These are phyloP conservation scores for Drosophila lutescens DNA, from an alignment of 2,888 invertebrate species.

Conservation along the genomic window DNA sequence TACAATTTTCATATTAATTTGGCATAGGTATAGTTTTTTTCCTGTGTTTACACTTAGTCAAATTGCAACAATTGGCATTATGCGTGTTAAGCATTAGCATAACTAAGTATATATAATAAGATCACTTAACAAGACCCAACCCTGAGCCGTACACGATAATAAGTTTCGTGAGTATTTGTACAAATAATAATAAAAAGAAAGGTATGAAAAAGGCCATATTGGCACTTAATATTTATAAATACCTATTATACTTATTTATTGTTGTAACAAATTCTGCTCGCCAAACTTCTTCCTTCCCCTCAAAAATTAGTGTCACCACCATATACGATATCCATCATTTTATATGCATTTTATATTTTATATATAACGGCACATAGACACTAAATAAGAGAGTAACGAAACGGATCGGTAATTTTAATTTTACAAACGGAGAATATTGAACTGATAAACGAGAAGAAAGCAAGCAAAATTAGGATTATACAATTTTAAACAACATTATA, in stretches of 20 bases:
- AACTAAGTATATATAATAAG: conserved; percentile 12
- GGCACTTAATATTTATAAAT: conserved; percentile 54
- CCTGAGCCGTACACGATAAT: conserved; percentile 60
- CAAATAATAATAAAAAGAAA: conserved; percentile 31
- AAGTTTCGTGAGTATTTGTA: conserved; percentile 44
- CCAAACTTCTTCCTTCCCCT: conserved; percentile 25
- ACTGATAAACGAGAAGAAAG: conserved; percentile 76
- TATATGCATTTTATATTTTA: conserved; percentile 76
- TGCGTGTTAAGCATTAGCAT: conserved; percentile 47
- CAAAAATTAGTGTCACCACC: conserved; percentile 16
- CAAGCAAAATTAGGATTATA: conserved; percentile 62
- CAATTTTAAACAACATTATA: conserved; percentile 28
- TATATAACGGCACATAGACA: conserved; percentile 41
- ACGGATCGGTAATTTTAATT: conserved; percentile 41
- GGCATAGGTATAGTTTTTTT: conserved; percentile 13
- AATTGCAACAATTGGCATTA: conserved; percentile 50
- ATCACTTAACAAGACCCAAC: conserved; percentile 17
- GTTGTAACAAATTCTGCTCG: conserved; percentile 40
- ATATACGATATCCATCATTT: conserved; percentile 56
- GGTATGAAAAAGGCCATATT: conserved; percentile 62
- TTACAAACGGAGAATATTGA: conserved; percentile 72
- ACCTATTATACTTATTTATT: conserved; percentile 30
- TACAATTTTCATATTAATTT: conserved; percentile 27
- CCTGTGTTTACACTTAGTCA: conserved; percentile 36
- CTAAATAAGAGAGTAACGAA: conserved; percentile 21